Evolutionary conservation across 2,888 invertebrate genomes (phyloP).

Genomic region (Steromphala cineraria): DNA sequence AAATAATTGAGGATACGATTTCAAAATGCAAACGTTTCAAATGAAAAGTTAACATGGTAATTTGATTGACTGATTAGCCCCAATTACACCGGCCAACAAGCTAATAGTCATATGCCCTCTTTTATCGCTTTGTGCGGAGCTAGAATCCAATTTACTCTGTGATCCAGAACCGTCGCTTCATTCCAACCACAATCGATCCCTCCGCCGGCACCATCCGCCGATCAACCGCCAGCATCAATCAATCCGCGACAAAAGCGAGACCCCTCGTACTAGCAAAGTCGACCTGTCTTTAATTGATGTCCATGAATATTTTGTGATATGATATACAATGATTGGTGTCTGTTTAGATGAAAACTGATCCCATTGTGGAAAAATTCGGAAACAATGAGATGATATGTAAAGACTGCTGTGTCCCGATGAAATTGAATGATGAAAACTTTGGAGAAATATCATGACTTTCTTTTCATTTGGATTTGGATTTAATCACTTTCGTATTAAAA

Average conservation of each 20-base stretch:
- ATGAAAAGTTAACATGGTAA: constrained; percentile 17
- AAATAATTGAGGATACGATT: background rate
- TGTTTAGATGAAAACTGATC: too few species aligned
- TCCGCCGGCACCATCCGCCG: background rate
- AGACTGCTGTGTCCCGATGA: too few species aligned
- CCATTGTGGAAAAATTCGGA: too few species aligned
- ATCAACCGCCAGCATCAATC: background rate
- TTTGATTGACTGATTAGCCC: constrained; percentile 12
- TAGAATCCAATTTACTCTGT: background rate
- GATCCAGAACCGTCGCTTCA: background rate
- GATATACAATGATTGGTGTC: background rate
- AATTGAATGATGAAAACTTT: too few species aligned
- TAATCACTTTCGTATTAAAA: too few species aligned
- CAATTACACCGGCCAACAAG: constrained; percentile 8
- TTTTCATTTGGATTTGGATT: too few species aligned
- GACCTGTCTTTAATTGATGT: constrained; percentile 2
- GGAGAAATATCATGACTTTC: too few species aligned
- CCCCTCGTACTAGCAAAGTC: background rate
- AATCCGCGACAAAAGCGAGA: constrained; percentile 7
- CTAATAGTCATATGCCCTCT: background rate
- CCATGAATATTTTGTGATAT: background rate
- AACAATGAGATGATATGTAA: too few species aligned
- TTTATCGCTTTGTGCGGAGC: background rate
- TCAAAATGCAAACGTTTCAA: constrained; percentile 11
- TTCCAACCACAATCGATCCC: constrained; percentile 6